Conservation (phyloP, 2,113 vertebrate genomes). For the Delphinus delphis region DNA sequence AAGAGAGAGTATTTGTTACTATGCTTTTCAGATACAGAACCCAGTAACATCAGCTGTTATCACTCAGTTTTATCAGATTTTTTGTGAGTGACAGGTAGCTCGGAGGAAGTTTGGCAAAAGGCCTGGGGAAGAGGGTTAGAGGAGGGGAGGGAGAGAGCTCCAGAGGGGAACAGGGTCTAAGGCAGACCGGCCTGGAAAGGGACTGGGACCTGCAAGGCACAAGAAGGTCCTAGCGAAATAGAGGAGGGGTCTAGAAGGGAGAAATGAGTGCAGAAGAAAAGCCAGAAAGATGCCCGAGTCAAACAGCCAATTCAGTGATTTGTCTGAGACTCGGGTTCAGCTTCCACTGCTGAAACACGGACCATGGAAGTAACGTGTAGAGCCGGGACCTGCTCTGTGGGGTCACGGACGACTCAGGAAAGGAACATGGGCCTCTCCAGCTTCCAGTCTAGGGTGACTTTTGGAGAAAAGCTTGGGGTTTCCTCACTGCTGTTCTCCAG, state of each 20-base stretch:
- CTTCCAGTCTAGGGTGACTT: neutral
- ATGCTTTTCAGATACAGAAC: neutral
- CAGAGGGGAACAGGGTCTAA: neutral
- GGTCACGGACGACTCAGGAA: neutral
- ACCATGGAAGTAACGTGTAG: rapidly evolving
- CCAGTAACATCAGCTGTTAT: neutral
- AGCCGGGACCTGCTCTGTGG: neutral
- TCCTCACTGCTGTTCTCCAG: neutral
- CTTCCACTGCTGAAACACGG: neutral
- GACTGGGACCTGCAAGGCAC: neutral
- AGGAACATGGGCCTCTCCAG: neutral
- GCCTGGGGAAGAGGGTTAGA: neutral
- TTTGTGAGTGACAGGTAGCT: neutral
- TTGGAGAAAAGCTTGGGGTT: neutral
- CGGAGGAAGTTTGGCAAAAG: neutral
- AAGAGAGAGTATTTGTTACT: neutral
- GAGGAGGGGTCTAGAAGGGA: neutral
- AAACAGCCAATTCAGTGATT: neutral
- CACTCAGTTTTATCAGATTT: neutral
- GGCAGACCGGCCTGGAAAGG: neutral
- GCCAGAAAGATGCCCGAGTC: neutral
- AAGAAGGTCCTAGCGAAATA: neutral
- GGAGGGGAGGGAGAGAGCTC: neutral
- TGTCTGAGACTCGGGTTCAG: neutral
- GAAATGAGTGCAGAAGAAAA: neutral